Evolutionary conservation across 1,140 invertebrate species (phyloP).

Genomic region (Reticulitermes speratus): DNA sequence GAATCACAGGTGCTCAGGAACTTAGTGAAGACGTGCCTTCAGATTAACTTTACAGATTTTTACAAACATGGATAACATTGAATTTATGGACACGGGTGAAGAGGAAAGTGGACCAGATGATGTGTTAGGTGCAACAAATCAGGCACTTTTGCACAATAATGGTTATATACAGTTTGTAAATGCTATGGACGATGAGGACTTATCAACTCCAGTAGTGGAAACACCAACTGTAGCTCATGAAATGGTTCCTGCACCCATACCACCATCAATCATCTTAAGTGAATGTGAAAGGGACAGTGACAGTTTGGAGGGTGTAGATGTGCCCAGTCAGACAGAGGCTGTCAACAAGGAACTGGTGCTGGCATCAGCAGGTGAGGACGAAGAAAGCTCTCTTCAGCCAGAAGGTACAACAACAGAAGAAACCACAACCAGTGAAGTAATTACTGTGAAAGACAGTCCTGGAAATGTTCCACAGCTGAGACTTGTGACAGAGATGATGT

Average conservation of each 20-base stretch:
- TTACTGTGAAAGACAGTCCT: slow-evolving; percentile 41
- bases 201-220: slow-evolving; percentile 35
- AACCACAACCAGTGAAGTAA: slow-evolving; percentile 40
- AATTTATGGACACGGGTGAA: slow-evolving; percentile 74
- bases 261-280: slow-evolving; percentile 20
- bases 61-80: slow-evolving; percentile 57
- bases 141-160: slow-evolving; percentile 56
- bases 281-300: slow-evolving; percentile 27
- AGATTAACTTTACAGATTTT: slow-evolving; percentile 36
- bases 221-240: not conserved
- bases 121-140: slow-evolving; percentile 51
- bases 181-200: slow-evolving; percentile 34
- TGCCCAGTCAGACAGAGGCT: slow-evolving; percentile 30
- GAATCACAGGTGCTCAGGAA: slow-evolving; percentile 35
- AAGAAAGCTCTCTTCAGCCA: slow-evolving; percentile 46
- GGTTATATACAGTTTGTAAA: slow-evolving; percentile 71
- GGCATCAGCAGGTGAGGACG: slow-evolving; percentile 38
- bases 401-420: slow-evolving; percentile 39
- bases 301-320: slow-evolving; percentile 14
- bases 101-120: slow-evolving; percentile 49
- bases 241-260: not conserved
- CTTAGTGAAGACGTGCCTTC: slow-evolving; percentile 35
- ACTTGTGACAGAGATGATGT: slow-evolving; percentile 18
- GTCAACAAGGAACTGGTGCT: slow-evolving; percentile 30
- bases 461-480: slow-evolving; percentile 28